A percentile compares a stretch with the other conserved stretches of the same genome.
Evolutionary conservation across 2,113 vertebrate genomes (phyloP).

Genomic region (Phaethon lepturus): DNA sequence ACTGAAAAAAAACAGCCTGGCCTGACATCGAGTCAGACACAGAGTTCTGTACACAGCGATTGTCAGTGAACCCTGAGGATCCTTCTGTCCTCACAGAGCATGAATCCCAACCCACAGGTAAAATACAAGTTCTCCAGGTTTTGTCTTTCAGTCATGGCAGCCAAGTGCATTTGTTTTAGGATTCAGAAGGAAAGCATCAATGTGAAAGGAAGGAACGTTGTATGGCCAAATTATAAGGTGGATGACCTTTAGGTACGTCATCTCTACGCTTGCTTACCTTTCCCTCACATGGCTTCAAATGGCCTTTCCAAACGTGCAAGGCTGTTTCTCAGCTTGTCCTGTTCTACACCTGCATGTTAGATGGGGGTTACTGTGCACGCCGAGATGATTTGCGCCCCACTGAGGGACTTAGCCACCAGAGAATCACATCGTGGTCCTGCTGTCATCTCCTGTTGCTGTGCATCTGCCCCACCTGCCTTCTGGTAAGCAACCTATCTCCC

Average conservation of each 20-base stretch:
- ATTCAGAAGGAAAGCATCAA: not conserved
- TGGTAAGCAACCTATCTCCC: not conserved
- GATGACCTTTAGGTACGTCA: not conserved
- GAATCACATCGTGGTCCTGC: fast-evolving
- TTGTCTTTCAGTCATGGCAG: not conserved
- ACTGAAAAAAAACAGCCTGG: not conserved
- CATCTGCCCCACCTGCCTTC: not conserved
- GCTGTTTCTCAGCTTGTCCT: not conserved
- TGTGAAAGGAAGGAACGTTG: not conserved
- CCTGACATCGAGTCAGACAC: not conserved
- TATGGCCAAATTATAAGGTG: not conserved
- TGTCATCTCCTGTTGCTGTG: not conserved
- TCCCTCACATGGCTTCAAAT: not conserved
- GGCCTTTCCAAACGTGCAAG: not conserved
- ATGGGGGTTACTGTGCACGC: not conserved
- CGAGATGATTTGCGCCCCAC: fast-evolving
- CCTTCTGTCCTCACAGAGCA: not conserved
- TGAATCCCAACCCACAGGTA: not conserved
- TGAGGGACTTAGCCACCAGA: not conserved
- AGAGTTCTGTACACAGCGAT: not conserved
- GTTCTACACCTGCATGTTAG: not conserved
- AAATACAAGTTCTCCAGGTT: not conserved
- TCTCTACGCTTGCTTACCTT: not conserved
- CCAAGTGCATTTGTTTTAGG: not conserved
- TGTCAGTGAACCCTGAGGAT: not conserved